Conservation (phyloP, 2,888 invertebrate species). For the Bombylius discolor region DNA sequence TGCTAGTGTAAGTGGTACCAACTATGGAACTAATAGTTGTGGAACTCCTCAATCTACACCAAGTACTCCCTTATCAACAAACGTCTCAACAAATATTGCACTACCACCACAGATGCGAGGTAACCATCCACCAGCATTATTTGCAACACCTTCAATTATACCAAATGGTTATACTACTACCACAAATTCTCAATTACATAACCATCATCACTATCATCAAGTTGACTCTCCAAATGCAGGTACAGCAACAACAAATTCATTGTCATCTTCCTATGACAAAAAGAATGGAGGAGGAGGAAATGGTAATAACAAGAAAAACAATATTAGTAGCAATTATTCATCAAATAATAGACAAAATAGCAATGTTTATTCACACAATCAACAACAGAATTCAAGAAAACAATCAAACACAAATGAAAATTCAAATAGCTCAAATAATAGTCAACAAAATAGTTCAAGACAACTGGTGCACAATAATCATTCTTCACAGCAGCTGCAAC, state of each 20-base stretch:
- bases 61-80: conserved; percentile 29
- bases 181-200: conserved; percentile 20
- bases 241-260: neutral
- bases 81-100: conserved; percentile 18
- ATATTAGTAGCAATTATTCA: conserved; percentile 12
- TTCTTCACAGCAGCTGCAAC: neutral
- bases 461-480: neutral
- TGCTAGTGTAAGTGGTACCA: conserved; percentile 4
- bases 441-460: neutral
- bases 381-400: conserved; percentile 4
- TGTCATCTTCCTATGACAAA: conserved; percentile 3
- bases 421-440: neutral
- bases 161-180: conserved; percentile 14
- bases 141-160: conserved; percentile 33
- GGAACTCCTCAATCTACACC: conserved; percentile 32
- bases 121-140: conserved; percentile 24
- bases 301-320: conserved; percentile 6
- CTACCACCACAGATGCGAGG: conserved; percentile 22
- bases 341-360: conserved; percentile 1
- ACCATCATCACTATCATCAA: conserved; percentile 1
- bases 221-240: conserved; percentile 4
- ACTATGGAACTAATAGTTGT: conserved; percentile 11
- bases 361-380: neutral
- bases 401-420: neutral
- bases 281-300: neutral